Conservation (phyloP, 2,888 invertebrate species). For the Cataglyphis livida region DNA sequence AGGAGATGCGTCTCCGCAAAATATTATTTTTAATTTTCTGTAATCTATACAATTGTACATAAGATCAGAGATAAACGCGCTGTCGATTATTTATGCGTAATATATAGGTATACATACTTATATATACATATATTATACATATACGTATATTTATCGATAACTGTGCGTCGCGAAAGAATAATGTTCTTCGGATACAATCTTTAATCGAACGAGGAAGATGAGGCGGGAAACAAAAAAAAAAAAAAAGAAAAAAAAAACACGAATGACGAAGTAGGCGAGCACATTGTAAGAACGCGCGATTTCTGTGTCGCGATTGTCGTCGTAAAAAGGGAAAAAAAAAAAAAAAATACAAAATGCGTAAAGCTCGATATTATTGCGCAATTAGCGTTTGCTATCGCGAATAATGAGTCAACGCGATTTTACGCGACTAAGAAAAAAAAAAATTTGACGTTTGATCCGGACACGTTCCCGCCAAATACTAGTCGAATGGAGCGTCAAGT, state of each 20-base stretch:
- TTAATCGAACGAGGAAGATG: constrained; percentile 66
- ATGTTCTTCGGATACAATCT: constrained; percentile 83
- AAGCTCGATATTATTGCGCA: constrained; percentile 18
- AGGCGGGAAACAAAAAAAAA: background rate
- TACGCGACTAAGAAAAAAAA: background rate
- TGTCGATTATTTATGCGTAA: constrained; percentile 83
- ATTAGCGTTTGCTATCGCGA: background rate
- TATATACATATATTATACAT: constrained; percentile 73
- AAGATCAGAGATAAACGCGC: constrained; percentile 77
- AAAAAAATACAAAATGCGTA: constrained; percentile 49
- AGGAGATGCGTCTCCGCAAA: constrained; percentile 70
- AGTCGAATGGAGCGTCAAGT: constrained; percentile 60
- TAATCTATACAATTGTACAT: constrained; percentile 78
- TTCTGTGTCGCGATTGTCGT: constrained; percentile 62
- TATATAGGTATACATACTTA: constrained; percentile 72
- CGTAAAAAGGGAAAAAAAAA: constrained; percentile 6
- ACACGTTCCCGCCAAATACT: constrained; percentile 56
- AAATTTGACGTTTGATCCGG: constrained; percentile 10
- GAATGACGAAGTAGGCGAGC: constrained; percentile 42
- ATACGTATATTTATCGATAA: constrained; percentile 80
- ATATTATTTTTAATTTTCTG: constrained; percentile 81
- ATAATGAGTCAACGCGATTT: background rate
- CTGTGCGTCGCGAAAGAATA: constrained; percentile 79
- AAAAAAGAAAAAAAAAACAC: background rate
- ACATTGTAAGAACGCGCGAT: constrained; percentile 61